Evolutionary conservation across 2,113 vertebrate genomes (phyloP).

Genomic region (Uria lomvia): DNA sequence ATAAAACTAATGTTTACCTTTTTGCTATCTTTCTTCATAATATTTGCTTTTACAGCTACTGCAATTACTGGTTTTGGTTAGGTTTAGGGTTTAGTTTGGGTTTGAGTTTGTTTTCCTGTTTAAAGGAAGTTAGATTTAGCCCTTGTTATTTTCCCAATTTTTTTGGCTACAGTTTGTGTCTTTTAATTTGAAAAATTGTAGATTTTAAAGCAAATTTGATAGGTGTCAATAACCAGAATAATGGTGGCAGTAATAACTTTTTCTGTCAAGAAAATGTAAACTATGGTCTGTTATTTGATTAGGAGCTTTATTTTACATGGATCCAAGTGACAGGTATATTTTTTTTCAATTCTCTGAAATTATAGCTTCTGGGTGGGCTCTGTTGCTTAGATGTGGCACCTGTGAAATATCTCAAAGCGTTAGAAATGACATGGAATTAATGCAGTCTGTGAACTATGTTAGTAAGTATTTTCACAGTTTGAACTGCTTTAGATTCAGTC

Average conservation of each 20-base stretch:
- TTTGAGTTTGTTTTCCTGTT: neutral
- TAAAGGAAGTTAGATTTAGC: neutral
- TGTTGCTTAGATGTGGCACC: neutral
- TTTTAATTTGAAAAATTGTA: neutral
- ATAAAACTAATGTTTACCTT: neutral
- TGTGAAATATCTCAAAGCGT: neutral
- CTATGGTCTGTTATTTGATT: neutral
- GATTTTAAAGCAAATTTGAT: neutral
- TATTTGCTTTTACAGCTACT: neutral
- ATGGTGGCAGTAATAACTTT: neutral
- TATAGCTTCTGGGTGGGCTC: neutral
- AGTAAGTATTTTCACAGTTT: neutral
- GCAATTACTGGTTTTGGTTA: neutral
- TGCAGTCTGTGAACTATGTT: neutral
- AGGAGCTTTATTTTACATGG: neutral
- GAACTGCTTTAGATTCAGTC: neutral
- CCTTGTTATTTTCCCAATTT: neutral
- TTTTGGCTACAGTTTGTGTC: neutral
- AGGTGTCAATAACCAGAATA: neutral
- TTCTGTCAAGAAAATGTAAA: neutral
- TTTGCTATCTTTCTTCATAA: neutral
- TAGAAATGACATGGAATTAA: neutral
- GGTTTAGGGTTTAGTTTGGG: neutral
- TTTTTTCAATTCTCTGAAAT: neutral
- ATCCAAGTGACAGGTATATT: neutral